phyloP scores from a whole-genome alignment of 2,888 invertebrate genomes.

The Lasioglossum vierecki region DNA sequence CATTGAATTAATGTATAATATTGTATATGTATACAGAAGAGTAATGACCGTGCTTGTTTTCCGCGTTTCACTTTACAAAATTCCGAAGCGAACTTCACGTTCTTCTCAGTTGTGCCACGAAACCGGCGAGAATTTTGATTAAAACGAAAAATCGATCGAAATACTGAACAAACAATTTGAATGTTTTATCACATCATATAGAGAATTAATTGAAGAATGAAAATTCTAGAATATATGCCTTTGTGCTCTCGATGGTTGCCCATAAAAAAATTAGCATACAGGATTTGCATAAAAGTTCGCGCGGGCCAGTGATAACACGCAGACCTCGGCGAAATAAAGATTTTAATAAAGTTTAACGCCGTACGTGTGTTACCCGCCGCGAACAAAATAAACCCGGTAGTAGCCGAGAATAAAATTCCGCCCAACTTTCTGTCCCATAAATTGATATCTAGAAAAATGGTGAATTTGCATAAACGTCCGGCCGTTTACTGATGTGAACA shows the following conservation, averaged over 20 bases:
- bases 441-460: conserved; percentile 2
- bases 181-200: neutral
- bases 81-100: too few relatives aligned
- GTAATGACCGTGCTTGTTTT: too few relatives aligned
- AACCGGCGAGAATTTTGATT: neutral
- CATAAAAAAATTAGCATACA: neutral
- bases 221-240: neutral
- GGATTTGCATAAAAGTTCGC: neutral
- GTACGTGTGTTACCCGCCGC: neutral
- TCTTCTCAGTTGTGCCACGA: too few relatives aligned
- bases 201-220: neutral
- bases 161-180: neutral
- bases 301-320: neutral
- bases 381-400: neutral
- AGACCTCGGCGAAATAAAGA: neutral
- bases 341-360: neutral
- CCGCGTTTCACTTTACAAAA: too few relatives aligned
- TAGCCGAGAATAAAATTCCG: neutral
- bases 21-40: too few relatives aligned
- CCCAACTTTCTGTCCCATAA: neutral
- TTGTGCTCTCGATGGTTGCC: neutral
- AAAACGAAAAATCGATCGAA: neutral
- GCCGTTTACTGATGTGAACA: neutral
- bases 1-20: too few relatives aligned
- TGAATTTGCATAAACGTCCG: conserved; percentile 12